Evolutionary conservation across 2,113 vertebrate genomes (phyloP).

Genomic region (Lepus americanus): DNA sequence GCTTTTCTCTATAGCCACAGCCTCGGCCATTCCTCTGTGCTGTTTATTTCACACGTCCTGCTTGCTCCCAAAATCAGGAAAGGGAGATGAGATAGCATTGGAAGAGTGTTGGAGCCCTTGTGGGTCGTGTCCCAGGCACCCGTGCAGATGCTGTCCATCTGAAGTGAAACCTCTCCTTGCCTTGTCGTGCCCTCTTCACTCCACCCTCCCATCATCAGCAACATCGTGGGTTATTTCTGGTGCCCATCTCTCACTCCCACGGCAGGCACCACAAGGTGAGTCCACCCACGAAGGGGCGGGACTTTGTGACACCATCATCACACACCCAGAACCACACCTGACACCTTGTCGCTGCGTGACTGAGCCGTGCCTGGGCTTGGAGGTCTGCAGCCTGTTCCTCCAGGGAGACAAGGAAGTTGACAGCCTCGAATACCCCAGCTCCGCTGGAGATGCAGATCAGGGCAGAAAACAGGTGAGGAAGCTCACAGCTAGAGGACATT

Average conservation of each 20-base stretch:
- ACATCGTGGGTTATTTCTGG: not conserved
- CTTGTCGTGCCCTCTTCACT: not conserved
- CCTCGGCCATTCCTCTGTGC: no score
- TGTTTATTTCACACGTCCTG: not conserved
- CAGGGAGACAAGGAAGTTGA: not conserved
- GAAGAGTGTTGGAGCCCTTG: not conserved
- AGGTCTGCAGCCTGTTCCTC: not conserved
- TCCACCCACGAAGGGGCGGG: not conserved
- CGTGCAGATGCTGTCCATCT: not conserved
- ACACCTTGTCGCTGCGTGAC: not conserved
- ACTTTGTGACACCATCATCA: not conserved
- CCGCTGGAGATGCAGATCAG: not conserved
- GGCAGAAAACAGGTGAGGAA: not conserved
- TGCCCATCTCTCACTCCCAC: fast-evolving
- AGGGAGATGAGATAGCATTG: not conserved
- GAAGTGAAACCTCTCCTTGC: not conserved
- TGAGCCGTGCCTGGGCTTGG: not conserved
- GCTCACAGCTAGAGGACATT: not conserved
- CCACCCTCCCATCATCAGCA: not conserved
- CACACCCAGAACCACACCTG: not conserved
- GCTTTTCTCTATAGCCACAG: no score
- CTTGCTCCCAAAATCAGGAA: not conserved
- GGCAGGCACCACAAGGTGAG: not conserved
- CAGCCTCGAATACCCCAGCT: not conserved
- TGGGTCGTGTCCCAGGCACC: not conserved